phyloP scores from a whole-genome alignment of 2,888 invertebrate species.

The Xestia rhomboidea region DNA sequence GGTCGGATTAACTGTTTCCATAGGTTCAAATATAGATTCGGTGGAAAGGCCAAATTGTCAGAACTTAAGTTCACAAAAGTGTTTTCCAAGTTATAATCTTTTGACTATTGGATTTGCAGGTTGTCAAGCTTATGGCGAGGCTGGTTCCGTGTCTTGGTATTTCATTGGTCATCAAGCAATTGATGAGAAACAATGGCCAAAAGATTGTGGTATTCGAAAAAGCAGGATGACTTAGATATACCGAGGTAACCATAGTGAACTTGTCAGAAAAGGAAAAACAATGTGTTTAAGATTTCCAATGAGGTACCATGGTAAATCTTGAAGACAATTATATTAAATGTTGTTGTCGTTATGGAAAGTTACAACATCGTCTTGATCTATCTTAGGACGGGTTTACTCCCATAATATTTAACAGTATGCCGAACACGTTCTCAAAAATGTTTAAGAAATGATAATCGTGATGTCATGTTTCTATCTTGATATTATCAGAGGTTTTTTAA shows the following conservation, averaged over 20 bases:
- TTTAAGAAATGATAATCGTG: constrained; percentile 19
- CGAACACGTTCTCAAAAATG: constrained; percentile 25
- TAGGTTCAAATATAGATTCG: background rate
- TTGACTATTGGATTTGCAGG: background rate
- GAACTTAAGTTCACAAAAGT: background rate
- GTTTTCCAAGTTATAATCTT: background rate
- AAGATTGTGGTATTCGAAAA: background rate
- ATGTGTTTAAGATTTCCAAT: background rate
- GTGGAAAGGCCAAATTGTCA: constrained; percentile 18
- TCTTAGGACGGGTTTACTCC: constrained; percentile 19
- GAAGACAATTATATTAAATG: background rate
- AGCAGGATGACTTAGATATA: background rate
- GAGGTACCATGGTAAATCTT: background rate
- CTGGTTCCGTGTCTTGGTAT: too few species aligned
- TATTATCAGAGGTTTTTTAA: constrained; percentile 18
- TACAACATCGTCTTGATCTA: constrained; percentile 17
- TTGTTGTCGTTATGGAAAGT: constrained; percentile 1
- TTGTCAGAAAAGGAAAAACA: background rate
- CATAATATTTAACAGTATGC: constrained; percentile 23
- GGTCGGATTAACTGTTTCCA: constrained; percentile 6
- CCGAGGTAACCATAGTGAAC: background rate
- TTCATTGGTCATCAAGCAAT: background rate
- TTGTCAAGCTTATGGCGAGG: background rate
- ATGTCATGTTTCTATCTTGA: constrained; percentile 19
- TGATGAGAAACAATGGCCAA: background rate